Evolutionary conservation across 1,140 invertebrate genomes (phyloP).

Genomic region (Lordiphosa stackelbergi): DNA sequence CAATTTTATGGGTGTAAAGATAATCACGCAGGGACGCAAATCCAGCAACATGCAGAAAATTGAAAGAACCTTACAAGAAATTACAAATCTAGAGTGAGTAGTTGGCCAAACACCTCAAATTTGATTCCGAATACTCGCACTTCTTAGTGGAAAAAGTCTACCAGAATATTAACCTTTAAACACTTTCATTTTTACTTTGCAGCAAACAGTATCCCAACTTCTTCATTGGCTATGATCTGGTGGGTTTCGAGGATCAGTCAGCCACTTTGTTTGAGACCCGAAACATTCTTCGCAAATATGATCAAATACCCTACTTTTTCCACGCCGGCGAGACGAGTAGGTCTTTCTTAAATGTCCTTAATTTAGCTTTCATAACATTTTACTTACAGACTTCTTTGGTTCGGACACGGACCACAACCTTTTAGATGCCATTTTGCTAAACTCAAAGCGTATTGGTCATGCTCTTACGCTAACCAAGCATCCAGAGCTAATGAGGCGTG

Average conservation of each 20-base stretch:
- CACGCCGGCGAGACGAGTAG: constrained; percentile 88
- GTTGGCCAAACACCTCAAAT: no score
- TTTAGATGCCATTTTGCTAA: constrained; percentile 85
- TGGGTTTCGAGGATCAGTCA: constrained; percentile 82
- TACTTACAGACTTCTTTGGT: constrained; percentile 79
- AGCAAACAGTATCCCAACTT: no score
- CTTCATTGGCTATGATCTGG: constrained; percentile 76
- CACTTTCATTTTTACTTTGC: no score
- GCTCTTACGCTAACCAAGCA: constrained; percentile 87
- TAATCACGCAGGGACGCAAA: constrained; percentile 78
- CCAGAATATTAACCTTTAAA: no score
- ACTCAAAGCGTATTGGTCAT: constrained; percentile 82
- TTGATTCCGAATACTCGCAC: no score
- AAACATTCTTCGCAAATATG: constrained; percentile 45
- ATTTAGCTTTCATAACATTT: background rate
- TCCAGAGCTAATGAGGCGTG: constrained; percentile 82
- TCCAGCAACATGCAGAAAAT: no score
- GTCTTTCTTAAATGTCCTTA: constrained; percentile 32
- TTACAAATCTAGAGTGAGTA: constrained; percentile 50
- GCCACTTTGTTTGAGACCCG: constrained; percentile 62
- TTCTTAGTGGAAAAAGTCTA: no score
- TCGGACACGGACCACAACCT: constrained; percentile 77
- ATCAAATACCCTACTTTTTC: constrained; percentile 82
- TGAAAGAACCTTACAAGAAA: constrained; percentile 29
- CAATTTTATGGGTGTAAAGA: constrained; percentile 81